A percentile compares a stretch with the other conserved stretches of the same genome.
phyloP scores from a whole-genome alignment of 2,797 vertebrate species.

The Telmatherina bonti region DNA sequence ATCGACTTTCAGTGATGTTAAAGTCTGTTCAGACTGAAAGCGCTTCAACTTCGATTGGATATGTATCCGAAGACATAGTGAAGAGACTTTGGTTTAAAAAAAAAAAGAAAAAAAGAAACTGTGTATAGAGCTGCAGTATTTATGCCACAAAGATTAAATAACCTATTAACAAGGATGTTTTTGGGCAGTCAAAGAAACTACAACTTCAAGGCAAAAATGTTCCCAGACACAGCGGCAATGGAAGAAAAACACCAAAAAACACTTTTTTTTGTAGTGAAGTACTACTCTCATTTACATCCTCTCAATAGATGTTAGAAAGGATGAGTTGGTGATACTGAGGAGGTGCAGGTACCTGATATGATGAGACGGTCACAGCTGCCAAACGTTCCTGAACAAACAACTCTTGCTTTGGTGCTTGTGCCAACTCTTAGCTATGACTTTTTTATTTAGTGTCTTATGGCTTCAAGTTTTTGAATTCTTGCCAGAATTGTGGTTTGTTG shows the following conservation, averaged over 20 bases:
- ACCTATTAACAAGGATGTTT: not conserved
- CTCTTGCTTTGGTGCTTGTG: slow-evolving; percentile 6
- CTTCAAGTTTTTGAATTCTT: slow-evolving; percentile 17
- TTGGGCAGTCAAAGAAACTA: not conserved
- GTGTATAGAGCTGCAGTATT: no score
- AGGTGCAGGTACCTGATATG: slow-evolving; percentile 16
- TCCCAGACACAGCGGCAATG: not conserved
- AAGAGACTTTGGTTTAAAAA: no score
- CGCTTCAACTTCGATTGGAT: no score
- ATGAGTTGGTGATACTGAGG: slow-evolving; percentile 11
- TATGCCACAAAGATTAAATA: not conserved
- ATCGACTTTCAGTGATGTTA: no score
- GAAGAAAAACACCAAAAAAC: no score
- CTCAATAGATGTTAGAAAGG: slow-evolving; percentile 3
- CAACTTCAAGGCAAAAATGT: not conserved
- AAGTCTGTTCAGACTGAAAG: no score
- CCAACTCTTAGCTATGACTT: not conserved
- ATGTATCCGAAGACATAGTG: no score
- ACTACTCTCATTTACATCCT: not conserved
- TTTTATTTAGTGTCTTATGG: not conserved
- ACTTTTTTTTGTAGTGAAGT: not conserved
- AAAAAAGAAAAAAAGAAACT: no score
- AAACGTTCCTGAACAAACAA: slow-evolving; percentile 5
- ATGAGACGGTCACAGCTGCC: slow-evolving; percentile 9
- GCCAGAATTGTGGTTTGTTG: slow-evolving; percentile 42